Evolutionary conservation across 2,797 vertebrate genomes (phyloP).

Genomic region (Thunnus albacares): DNA sequence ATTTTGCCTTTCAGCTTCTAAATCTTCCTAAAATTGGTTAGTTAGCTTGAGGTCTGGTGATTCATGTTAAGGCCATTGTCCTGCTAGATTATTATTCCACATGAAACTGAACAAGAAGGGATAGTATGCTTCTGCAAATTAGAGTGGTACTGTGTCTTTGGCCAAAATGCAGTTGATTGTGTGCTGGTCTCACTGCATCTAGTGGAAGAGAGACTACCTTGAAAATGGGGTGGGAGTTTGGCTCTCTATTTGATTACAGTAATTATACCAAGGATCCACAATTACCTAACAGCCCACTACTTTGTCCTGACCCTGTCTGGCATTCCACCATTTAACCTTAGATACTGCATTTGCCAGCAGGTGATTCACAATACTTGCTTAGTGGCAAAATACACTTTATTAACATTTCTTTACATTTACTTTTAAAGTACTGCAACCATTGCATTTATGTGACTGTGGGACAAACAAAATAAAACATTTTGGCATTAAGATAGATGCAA

Average conservation of each 20-base stretch:
- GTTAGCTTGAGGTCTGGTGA: neutral
- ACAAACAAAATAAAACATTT: neutral
- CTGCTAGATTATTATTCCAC: neutral
- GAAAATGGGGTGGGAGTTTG: conserved; percentile 37
- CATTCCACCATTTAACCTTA: conserved; percentile 18
- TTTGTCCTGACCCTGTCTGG: conserved; percentile 29
- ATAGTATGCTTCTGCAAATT: neutral
- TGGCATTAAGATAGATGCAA: neutral
- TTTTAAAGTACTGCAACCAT: neutral
- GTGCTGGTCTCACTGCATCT: neutral
- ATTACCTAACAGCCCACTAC: conserved; percentile 35
- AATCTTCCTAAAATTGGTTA: too few species aligned
- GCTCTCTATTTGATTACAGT: conserved; percentile 36
- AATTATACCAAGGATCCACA: conserved; percentile 41
- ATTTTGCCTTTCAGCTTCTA: neutral
- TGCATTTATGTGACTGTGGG: neutral
- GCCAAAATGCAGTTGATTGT: neutral
- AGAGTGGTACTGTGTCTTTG: neutral
- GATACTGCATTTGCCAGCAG: neutral
- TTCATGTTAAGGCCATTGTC: neutral
- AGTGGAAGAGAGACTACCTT: conserved; percentile 15
- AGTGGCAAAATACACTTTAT: neutral
- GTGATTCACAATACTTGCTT: neutral
- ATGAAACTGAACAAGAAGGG: neutral
- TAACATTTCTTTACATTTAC: neutral